Evolutionary conservation across 2,888 invertebrate species (phyloP), one percentile per base, ranked within the genome.

Genomic region (Drosophila kambysellisi): DNA sequence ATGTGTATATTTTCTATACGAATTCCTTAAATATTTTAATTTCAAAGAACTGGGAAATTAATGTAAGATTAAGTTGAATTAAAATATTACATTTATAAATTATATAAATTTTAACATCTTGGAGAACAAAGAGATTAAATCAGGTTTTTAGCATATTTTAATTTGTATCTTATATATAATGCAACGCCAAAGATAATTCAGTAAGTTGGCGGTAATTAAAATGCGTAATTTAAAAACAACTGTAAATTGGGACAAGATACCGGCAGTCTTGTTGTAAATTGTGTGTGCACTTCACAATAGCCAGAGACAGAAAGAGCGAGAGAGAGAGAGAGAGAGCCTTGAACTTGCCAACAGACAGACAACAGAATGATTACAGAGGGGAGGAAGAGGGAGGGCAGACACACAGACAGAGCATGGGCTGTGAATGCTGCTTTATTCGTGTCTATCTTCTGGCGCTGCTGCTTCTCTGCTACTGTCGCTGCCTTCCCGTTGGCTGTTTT

Each of bases 291-390:
- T 33, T 63, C 15, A 46, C 15, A 46, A 46, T 15, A 46, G 25
- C 15, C 2, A 4, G 20, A n/a, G 41, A 41, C 4, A 37, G 32
- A 41, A 12, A 33, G 32, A 41, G 46, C 12, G 57, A 25, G 50
- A 41, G 20, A 33, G 32, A 41, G 46, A 17, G 57, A 48, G 51
- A 58, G 66, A 75, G 79, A 91, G 92, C 91, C 92, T 91, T 91
- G 91, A 91, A 92, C 92, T 92, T 91, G 91, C 76, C 43, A 48
- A 52, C 54, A 65, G 53, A 41, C 53, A 50, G 57, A 71, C 72
- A 56, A 29, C 32, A 56, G 25, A 33, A 25, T 53, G 20, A 46
- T 37, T 30, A 50, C 30, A 30, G 17, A 9, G 54, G 53, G n/a
- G 20, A 25, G 66, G 57, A 54, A 39, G 17, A 52, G 39, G 32